Conservation (phyloP, 2,113 vertebrate genomes). For the Pluvialis apricaria region DNA sequence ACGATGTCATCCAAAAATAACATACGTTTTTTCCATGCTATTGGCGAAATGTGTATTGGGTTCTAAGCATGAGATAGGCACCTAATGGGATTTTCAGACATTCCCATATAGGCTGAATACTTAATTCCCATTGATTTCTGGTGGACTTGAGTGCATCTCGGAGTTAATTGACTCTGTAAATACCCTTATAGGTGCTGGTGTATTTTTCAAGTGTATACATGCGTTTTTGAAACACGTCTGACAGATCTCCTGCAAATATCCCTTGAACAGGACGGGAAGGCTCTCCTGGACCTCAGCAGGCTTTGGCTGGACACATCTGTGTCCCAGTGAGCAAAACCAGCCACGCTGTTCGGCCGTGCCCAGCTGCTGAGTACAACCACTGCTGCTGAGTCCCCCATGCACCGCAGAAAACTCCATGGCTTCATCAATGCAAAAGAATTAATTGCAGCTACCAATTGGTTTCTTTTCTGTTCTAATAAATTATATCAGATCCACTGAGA, state of each 20-base stretch:
- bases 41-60: background rate
- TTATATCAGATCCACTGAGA: background rate
- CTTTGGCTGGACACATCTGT: background rate
- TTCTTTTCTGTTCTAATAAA: background rate
- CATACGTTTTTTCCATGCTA: background rate
- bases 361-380: background rate
- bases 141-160: background rate
- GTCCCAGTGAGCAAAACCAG: background rate
- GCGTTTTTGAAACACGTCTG: background rate
- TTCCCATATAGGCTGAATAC: background rate
- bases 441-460: background rate
- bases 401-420: background rate
- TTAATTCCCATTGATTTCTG: background rate
- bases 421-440: background rate
- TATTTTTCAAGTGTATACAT: background rate
- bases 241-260: background rate
- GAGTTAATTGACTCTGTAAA: background rate
- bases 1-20: background rate
- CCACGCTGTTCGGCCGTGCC: accelerated
- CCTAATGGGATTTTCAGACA: background rate
- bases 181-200: accelerated
- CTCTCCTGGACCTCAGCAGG: background rate
- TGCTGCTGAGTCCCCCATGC: accelerated
- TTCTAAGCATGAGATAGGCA: background rate
- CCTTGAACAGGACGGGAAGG: background rate